Evolutionary conservation across 2,113 vertebrate species (phyloP).

Genomic region (Tetraodon nigroviridis): DNA sequence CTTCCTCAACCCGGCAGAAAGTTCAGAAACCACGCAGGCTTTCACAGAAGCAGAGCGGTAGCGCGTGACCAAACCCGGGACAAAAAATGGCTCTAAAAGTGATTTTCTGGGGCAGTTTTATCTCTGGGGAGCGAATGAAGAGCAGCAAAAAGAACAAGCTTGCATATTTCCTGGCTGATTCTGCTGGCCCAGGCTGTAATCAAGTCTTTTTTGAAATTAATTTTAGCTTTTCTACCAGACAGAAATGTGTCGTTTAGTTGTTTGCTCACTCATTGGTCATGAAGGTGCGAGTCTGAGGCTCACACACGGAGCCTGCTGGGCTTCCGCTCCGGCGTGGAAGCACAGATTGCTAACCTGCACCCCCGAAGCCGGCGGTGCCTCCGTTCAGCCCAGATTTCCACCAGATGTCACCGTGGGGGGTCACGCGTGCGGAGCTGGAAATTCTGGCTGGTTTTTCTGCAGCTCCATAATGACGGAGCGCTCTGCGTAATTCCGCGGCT

Average conservation of each 20-base stretch:
- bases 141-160: neutral
- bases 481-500: too few relatives aligned
- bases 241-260: neutral
- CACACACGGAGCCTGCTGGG: neutral
- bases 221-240: neutral
- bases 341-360: too few relatives aligned
- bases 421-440: neutral
- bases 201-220: neutral
- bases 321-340: too few relatives aligned
- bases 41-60: slow-evolving; percentile 5
- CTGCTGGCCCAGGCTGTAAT: neutral
- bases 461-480: too few relatives aligned
- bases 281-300: neutral
- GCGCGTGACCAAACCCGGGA: slow-evolving; percentile 1
- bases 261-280: neutral
- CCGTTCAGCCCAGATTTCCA: too few relatives aligned
- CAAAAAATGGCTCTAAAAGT: too few relatives aligned
- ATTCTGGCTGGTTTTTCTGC: too few relatives aligned
- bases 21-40: slow-evolving; percentile 15
- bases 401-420: neutral
- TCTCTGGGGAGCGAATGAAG: too few relatives aligned
- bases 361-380: too few relatives aligned
- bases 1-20: neutral
- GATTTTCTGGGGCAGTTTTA: too few relatives aligned
- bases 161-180: neutral